Conservation (phyloP, 1,140 invertebrate species). For the Plutomurus gul region DNA sequence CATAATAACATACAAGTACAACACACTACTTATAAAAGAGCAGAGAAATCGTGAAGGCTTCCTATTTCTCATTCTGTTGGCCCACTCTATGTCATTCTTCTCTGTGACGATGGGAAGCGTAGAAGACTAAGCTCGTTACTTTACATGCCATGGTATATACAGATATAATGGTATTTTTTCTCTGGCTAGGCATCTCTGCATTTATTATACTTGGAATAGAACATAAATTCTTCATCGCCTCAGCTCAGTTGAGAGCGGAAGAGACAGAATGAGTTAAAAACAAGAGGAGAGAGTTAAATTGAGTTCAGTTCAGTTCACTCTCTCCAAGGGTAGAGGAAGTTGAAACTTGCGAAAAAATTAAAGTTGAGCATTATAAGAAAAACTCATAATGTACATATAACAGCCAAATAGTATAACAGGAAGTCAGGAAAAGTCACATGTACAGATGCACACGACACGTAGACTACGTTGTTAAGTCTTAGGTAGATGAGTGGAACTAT, state of each 20-base stretch:
- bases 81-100: no score
- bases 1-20: no score
- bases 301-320: not conserved
- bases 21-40: no score
- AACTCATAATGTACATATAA: constrained; percentile 21
- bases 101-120: no score
- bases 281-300: constrained; percentile 21
- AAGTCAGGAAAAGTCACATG: not conserved
- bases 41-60: no score
- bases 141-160: not conserved
- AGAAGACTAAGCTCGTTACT: no score
- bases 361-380: not conserved
- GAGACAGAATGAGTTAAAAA: constrained; percentile 25
- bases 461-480: no score
- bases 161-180: not conserved
- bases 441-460: not conserved
- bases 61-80: no score
- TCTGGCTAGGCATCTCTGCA: not conserved
- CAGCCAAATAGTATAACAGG: not conserved
- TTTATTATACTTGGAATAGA: constrained; percentile 15
- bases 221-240: constrained; percentile 29
- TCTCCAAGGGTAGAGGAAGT: not conserved
- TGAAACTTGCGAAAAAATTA: constrained; percentile 13
- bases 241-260: constrained; percentile 1
- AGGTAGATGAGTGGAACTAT: no score